A percentile compares a stretch with the other conserved stretches of the same genome.
Evolutionary conservation across 2,113 vertebrate genomes (phyloP).

Genomic region (Tympanuchus pallidicinctus): DNA sequence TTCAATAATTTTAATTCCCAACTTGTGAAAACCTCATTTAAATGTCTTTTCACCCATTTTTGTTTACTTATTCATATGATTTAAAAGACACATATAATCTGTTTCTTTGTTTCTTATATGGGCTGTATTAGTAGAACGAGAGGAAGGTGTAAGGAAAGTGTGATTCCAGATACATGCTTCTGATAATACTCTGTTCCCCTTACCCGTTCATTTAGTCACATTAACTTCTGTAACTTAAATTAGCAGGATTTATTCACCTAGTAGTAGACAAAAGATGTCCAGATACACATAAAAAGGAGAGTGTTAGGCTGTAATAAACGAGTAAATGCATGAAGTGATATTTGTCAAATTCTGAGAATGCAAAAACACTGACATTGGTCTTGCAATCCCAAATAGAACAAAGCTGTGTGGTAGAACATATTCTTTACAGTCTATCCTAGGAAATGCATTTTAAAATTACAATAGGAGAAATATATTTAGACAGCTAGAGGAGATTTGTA

Average conservation of each 20-base stretch:
- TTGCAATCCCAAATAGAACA: neutral
- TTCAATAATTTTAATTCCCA: neutral
- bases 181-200: neutral
- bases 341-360: neutral
- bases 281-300: neutral
- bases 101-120: neutral
- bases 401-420: neutral
- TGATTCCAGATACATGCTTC: neutral
- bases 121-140: neutral
- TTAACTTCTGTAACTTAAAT: neutral
- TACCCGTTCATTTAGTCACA: neutral
- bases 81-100: neutral
- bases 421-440: neutral
- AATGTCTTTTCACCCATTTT: neutral
- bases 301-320: neutral
- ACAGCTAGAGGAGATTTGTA: neutral
- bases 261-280: neutral
- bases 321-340: neutral
- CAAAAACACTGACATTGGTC: neutral
- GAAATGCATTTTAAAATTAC: neutral
- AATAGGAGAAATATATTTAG: neutral
- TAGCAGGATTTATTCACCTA: neutral
- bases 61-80: neutral
- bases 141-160: neutral
- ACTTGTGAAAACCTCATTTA: neutral